Evolutionary conservation across 2,888 invertebrate genomes (phyloP).

Genomic region (Cephus rjabovi): DNA sequence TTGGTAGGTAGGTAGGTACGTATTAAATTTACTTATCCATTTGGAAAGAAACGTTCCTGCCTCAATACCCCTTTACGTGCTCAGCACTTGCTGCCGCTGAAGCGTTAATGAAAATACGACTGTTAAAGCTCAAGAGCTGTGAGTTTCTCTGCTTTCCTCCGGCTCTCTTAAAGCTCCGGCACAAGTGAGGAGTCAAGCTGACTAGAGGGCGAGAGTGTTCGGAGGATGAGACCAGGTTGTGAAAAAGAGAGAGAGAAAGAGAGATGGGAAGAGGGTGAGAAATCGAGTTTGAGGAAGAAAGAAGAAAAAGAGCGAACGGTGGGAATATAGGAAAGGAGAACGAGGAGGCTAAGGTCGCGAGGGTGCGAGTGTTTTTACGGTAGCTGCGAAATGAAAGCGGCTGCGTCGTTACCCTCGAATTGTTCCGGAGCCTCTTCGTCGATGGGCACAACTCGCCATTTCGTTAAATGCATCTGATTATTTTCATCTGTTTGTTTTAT

Average conservation of each 20-base stretch:
- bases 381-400: constrained; percentile 48
- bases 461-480: constrained; percentile 55
- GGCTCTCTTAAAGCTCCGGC: constrained; percentile 34
- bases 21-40: constrained; percentile 7
- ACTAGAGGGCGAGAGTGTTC: background rate
- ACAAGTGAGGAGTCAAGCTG: background rate
- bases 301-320: constrained; percentile 21
- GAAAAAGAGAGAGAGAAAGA: constrained; percentile 5
- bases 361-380: constrained; percentile 43
- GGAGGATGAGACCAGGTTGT: too few species aligned
- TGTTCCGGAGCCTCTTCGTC: constrained; percentile 35
- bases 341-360: constrained; percentile 11
- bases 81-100: constrained; percentile 21
- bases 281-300: constrained; percentile 22
- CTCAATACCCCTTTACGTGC: constrained; percentile 2
- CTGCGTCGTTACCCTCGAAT: constrained; percentile 50
- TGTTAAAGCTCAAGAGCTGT: constrained; percentile 54
- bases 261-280: constrained; percentile 12
- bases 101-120: constrained; percentile 60
- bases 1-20: background rate
- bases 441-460: constrained; percentile 31
- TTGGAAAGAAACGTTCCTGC: background rate
- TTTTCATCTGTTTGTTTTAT: constrained; percentile 39
- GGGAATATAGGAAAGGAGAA: constrained; percentile 20
- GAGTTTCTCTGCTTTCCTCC: constrained; percentile 42